phyloP scores from a whole-genome alignment of 2,888 invertebrate species.

The Scrobipalpa costella region DNA sequence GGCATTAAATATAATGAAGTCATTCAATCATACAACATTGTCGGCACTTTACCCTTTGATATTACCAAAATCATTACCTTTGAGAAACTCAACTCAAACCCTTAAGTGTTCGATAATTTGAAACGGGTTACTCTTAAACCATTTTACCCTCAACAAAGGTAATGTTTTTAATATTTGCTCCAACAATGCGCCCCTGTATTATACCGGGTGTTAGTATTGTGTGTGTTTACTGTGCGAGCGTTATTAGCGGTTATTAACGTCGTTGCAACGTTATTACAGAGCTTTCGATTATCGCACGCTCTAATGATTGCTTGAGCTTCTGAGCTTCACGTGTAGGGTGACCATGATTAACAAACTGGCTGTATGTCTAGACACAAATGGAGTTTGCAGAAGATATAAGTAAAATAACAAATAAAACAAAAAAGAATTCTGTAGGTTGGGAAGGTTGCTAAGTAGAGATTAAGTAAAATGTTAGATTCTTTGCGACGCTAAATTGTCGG shows the following conservation, averaged over 20 bases:
- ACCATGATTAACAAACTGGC: too few species aligned
- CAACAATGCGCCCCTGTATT: slow-evolving; percentile 4
- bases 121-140: slow-evolving; percentile 14
- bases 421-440: too few species aligned
- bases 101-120: slow-evolving; percentile 1
- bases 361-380: too few species aligned
- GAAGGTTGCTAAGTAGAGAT: too few species aligned
- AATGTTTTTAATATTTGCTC: slow-evolving; percentile 18
- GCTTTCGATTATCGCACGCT: slow-evolving; percentile 14
- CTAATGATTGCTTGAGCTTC: not conserved
- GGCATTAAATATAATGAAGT: too few species aligned
- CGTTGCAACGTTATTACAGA: slow-evolving; percentile 12
- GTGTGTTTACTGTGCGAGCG: slow-evolving; percentile 15
- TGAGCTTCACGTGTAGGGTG: not conserved
- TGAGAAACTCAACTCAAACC: slow-evolving; percentile 4
- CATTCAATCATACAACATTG: too few species aligned
- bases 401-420: too few species aligned
- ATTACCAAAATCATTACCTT: not conserved
- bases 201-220: slow-evolving; percentile 12
- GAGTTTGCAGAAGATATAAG: too few species aligned
- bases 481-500: too few species aligned
- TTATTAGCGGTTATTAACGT: slow-evolving; percentile 23
- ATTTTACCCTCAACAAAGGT: slow-evolving; percentile 12
- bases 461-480: too few species aligned
- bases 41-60: not conserved